Conservation (phyloP, 1,140 invertebrate genomes). For the Belonocnema kinseyi region DNA sequence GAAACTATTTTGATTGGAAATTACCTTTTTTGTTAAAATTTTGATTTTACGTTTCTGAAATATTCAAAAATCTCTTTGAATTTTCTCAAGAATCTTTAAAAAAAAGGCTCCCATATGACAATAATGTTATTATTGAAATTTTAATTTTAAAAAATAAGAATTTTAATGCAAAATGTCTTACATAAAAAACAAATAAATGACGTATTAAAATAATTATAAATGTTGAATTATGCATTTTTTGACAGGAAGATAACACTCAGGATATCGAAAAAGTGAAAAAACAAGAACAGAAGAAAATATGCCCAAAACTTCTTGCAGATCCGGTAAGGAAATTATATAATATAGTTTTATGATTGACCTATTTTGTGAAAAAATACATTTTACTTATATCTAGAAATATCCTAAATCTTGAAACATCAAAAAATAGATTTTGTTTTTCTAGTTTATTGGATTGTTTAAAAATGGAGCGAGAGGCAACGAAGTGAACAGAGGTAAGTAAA, state of each 20-base stretch:
- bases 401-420: background rate
- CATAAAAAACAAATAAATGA: background rate
- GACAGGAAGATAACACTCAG: slow-evolving; percentile 46
- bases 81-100: no score
- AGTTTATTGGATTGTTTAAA: slow-evolving; percentile 50
- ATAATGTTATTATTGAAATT: no score
- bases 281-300: slow-evolving; percentile 43
- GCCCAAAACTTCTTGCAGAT: slow-evolving; percentile 42
- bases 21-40: no score
- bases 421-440: slow-evolving; percentile 25
- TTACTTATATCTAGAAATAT: background rate
- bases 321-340: slow-evolving; percentile 23
- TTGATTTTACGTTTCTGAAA: no score
- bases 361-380: no score
- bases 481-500: slow-evolving; percentile 38
- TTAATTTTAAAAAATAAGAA: no score
- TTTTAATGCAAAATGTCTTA: no score
- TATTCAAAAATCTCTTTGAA: no score
- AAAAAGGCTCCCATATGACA: no score
- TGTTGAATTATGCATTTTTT: background rate
- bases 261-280: slow-evolving; percentile 20
- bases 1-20: no score
- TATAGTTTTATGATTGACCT: slow-evolving; percentile 6
- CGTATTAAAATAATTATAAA: slow-evolving; percentile 10
- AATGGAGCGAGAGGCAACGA: slow-evolving; percentile 49